Percentiles rank a stretch among this genome's conserved stretches.
phyloP scores from a whole-genome alignment of 2,888 invertebrate genomes.

The Dryomyza anilis region DNA sequence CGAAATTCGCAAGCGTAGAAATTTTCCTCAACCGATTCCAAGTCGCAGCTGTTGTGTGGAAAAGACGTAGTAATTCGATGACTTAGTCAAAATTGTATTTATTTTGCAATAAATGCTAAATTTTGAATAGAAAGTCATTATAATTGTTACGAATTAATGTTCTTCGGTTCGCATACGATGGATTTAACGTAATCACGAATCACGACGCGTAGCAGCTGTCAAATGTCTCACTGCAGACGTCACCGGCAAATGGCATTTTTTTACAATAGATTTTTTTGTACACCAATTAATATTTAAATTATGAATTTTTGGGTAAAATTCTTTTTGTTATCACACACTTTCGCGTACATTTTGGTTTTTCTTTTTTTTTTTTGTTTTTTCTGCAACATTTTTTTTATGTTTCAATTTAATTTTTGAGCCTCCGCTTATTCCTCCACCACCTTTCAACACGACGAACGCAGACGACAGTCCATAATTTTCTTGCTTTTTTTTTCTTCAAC shows the following conservation, averaged over 20 bases:
- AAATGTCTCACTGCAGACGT: constrained; percentile 5
- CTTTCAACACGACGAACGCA: too few species aligned
- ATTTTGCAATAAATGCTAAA: not conserved
- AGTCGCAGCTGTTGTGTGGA: not conserved
- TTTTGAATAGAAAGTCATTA: not conserved
- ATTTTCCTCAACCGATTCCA: constrained; percentile 6
- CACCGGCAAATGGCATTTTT: not conserved
- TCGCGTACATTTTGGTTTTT: not conserved
- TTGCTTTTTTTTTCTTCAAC: not conserved
- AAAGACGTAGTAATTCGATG: not conserved
- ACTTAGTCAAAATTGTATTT: not conserved
- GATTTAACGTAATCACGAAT: not conserved
- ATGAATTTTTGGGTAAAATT: not conserved
- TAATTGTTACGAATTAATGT: not conserved
- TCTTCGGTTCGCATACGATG: not conserved
- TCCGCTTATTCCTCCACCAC: not conserved
- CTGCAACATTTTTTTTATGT: too few species aligned
- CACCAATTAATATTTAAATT: not conserved
- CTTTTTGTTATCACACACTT: not conserved
- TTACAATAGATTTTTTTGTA: not conserved
- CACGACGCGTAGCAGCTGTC: constrained; percentile 6
- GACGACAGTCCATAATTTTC: not conserved
- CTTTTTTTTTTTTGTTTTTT: not conserved
- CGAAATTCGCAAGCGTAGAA: too few species aligned
- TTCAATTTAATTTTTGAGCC: not conserved